Conservation (phyloP, 2,888 invertebrate genomes). For the Alitta virens region DNA sequence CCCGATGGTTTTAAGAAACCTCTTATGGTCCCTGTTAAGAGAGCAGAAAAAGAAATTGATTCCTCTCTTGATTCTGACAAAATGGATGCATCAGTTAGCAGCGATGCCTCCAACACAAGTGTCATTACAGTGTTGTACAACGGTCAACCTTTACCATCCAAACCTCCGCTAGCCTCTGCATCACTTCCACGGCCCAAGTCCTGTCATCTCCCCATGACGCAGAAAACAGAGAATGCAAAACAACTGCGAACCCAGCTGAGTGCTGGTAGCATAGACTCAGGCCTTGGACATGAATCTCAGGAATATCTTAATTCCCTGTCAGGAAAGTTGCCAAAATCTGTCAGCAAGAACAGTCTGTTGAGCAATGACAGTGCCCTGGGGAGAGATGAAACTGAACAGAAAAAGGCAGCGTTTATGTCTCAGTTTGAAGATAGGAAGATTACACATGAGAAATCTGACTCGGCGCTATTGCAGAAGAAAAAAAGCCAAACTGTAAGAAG, state of each 20-base stretch:
- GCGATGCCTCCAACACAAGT: conserved; percentile 18
- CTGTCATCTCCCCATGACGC: background rate
- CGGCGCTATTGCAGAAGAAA: background rate
- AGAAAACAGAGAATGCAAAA: background rate
- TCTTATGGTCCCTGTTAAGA: background rate
- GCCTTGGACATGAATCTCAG: background rate
- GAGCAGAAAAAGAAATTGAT: background rate
- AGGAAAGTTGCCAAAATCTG: background rate
- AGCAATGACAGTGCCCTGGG: conserved; percentile 16
- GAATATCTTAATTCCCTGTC: no score
- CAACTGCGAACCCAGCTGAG: background rate
- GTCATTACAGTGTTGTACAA: conserved; percentile 14
- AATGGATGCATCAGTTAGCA: conserved; percentile 7
- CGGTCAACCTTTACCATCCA: conserved; percentile 9
- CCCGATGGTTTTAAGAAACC: conserved; percentile 16
- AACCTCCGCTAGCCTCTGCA: background rate
- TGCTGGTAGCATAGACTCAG: conserved; percentile 20
- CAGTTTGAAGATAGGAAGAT: background rate
- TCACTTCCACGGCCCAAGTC: background rate
- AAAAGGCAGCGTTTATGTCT: background rate
- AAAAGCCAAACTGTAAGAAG: background rate
- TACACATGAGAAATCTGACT: background rate
- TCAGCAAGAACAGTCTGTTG: conserved; percentile 9
- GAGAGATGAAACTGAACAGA: background rate
- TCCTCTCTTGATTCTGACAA: background rate